These are phyloP conservation scores for Erythrolamprus reginae DNA, from an alignment of 2,113 vertebrate genomes.

Conservation along the genomic window DNA sequence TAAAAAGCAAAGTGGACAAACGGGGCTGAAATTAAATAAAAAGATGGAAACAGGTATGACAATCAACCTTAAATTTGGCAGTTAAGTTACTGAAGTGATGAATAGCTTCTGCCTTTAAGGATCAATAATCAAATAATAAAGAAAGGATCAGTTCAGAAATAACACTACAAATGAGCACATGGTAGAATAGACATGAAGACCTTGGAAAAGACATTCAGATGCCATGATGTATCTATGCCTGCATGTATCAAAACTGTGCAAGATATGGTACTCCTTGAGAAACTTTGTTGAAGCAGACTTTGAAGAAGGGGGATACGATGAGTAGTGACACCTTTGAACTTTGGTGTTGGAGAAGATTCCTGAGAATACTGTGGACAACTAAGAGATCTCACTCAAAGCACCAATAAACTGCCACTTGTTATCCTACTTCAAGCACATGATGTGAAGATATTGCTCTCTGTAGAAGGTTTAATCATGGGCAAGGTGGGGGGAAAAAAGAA, in stretches of 20 bases:
- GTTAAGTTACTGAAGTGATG: background rate
- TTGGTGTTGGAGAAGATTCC: background rate
- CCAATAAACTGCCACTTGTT: background rate
- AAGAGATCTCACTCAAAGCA: background rate
- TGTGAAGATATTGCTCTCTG: background rate
- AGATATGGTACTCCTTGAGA: background rate
- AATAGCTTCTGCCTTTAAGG: background rate
- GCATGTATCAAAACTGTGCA: background rate
- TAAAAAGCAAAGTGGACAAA: background rate
- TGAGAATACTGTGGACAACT: background rate
- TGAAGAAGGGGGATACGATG: background rate
- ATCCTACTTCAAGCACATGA: background rate
- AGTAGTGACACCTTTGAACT: background rate
- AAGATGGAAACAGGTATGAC: background rate
- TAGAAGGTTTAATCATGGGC: no score
- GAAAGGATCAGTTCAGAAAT: background rate
- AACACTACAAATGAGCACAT: background rate
- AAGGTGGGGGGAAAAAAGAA: no score
- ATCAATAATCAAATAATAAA: background rate
- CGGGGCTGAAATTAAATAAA: background rate
- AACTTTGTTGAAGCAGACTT: background rate
- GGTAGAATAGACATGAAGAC: background rate
- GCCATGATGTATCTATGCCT: background rate
- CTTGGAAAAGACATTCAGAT: background rate
- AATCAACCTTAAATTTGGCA: background rate